These are phyloP conservation scores for Acleris laterana DNA, from an alignment of 2,888 invertebrate species.

Conservation along the genomic window DNA sequence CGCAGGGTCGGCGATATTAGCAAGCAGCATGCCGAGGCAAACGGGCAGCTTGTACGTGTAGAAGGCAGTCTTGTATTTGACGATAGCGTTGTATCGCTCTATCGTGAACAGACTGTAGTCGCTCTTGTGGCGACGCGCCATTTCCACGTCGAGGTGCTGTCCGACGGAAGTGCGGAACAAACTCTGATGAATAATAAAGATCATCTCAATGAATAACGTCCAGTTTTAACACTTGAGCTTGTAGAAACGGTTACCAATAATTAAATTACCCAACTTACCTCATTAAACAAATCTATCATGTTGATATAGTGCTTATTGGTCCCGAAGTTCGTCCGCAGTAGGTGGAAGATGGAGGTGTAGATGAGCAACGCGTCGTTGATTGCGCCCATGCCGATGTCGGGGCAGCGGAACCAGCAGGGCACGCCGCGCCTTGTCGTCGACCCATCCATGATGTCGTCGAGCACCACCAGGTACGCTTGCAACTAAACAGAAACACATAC, in stretches of 20 bases:
- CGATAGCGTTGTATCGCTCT: constrained; percentile 92
- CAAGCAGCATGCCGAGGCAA: constrained; percentile 91
- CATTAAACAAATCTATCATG: constrained; percentile 91
- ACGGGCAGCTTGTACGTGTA: constrained; percentile 96
- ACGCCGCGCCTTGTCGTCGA: constrained; percentile 93
- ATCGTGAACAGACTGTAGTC: constrained; percentile 87
- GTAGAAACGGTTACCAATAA: too few relatives aligned
- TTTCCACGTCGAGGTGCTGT: constrained; percentile 90
- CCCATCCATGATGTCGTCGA: constrained; percentile 97
- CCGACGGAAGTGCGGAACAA: constrained; percentile 89
- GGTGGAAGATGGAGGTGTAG: constrained; percentile 88
- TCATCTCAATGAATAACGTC: not conserved
- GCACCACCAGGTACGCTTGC: constrained; percentile 93
- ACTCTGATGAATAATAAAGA: constrained; percentile 53
- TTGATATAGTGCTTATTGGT: constrained; percentile 88
- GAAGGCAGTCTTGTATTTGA: constrained; percentile 94
- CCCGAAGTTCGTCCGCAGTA: constrained; percentile 89
- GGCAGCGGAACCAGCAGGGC: constrained; percentile 94
- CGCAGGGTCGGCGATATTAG: constrained; percentile 87
- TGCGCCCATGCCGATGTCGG: constrained; percentile 89
- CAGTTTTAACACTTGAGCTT: too few relatives aligned
- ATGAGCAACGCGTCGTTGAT: constrained; percentile 94
- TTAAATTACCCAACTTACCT: constrained; percentile 72
- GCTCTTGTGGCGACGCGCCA: constrained; percentile 73
- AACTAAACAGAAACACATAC: constrained; percentile 86